Percentiles rank a stretch among this genome's conserved stretches.
These are phyloP conservation scores for Phylloscopus trochiloides DNA, from an alignment of 2,113 vertebrate species.

Conservation along the genomic window DNA sequence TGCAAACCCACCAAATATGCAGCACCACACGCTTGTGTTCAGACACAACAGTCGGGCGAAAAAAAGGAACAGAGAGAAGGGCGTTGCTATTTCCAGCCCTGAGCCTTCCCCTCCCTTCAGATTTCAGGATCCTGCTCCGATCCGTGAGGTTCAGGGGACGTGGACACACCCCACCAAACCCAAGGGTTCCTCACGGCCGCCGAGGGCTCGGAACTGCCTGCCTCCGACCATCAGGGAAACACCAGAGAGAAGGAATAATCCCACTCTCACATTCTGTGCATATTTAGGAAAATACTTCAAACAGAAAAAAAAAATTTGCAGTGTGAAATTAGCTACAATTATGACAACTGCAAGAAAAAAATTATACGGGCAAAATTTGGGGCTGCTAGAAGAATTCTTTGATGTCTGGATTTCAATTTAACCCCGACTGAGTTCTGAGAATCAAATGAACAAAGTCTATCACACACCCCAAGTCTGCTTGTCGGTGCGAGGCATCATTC, in stretches of 20 bases:
- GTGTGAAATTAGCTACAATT: conserved; percentile 82
- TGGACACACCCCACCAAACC: neutral
- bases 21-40: conserved; percentile 45
- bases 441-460: conserved; percentile 95
- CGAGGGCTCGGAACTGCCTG: neutral
- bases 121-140: conserved; percentile 5
- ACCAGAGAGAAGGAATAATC: neutral
- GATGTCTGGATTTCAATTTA: conserved; percentile 99
- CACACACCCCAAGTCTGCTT: conserved; percentile 89
- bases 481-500: conserved; percentile 85
- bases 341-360: conserved; percentile 79
- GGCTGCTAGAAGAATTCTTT: conserved; percentile 91
- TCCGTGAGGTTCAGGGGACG: accelerated
- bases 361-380: conserved; percentile 79
- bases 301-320: conserved; percentile 72
- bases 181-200: neutral
- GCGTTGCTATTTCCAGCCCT: conserved; percentile 35
- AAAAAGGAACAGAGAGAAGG: conserved; percentile 13
- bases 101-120: conserved; percentile 22
- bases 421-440: conserved; percentile 99
- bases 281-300: conserved; percentile 75
- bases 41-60: conserved; percentile 52
- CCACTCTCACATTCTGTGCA: conserved; percentile 45
- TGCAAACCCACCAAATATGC: conserved; percentile 68
- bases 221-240: neutral